A percentile compares a stretch with the other conserved stretches of the same genome.
phyloP scores from a whole-genome alignment of 2,797 vertebrate genomes.

The Synaphobranchus kaupii region DNA sequence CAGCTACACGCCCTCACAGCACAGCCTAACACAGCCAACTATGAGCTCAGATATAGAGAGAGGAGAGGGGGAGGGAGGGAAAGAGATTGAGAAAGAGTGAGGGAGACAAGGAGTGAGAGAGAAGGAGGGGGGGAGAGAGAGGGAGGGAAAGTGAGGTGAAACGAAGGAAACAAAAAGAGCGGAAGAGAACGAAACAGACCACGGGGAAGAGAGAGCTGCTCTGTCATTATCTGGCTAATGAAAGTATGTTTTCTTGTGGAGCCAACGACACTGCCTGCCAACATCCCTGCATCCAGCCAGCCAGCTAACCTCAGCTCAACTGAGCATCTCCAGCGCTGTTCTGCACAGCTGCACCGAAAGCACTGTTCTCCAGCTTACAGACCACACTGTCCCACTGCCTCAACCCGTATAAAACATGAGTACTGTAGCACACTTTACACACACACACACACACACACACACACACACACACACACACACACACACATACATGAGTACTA shows the following conservation, averaged over 20 bases:
- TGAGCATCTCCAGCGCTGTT: not conserved
- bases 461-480: no score
- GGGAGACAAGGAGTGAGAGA: conserved; percentile 12
- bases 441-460: no score
- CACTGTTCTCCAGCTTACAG: not conserved
- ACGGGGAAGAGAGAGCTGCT: conserved; percentile 31
- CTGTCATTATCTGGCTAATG: conserved; percentile 23
- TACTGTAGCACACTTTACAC: not conserved
- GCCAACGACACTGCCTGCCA: conserved; percentile 44
- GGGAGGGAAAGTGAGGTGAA: conserved; percentile 56
- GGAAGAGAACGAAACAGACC: conserved; percentile 24
- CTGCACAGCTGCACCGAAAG: not conserved
- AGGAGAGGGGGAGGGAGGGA: not conserved
- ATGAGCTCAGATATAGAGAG: conserved; percentile 40
- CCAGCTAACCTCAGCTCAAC: conserved; percentile 16
- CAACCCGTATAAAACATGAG: not conserved
- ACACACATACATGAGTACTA: no score
- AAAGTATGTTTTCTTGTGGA: conserved; percentile 24
- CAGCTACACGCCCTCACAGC: not conserved
- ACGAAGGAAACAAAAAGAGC: conserved; percentile 8
- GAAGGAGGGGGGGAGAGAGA: conserved; percentile 48
- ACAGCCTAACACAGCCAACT: not conserved
- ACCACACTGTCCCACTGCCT: not conserved
- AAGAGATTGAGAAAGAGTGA: conserved; percentile 46
- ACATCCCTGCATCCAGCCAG: conserved; percentile 38